phyloP scores from a whole-genome alignment of 2,888 invertebrate genomes.

The Lasioglossum morio region DNA sequence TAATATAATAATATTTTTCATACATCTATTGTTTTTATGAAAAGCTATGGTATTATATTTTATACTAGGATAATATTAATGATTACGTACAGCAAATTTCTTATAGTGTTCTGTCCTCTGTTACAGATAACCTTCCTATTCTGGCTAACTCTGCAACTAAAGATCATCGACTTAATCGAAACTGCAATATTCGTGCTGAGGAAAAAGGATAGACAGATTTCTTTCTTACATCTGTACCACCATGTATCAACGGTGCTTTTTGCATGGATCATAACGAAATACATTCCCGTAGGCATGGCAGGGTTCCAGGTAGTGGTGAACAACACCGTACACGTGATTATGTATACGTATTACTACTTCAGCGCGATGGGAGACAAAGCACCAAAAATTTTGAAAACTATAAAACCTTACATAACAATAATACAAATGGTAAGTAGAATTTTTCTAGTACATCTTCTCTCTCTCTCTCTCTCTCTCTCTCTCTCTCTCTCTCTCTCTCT shows the following conservation, averaged over 20 bases:
- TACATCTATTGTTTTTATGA: too few species aligned
- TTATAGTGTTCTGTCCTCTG: background rate
- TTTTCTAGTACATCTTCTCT: too few species aligned
- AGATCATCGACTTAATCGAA: slow-evolving; percentile 88
- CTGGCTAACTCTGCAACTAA: slow-evolving; percentile 82
- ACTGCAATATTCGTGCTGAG: slow-evolving; percentile 89
- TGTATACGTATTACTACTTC: slow-evolving; percentile 90
- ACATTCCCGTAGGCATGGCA: slow-evolving; percentile 87
- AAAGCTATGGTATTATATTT: too few species aligned
- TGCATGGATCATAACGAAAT: slow-evolving; percentile 87
- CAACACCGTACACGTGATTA: slow-evolving; percentile 88
- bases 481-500: too few species aligned
- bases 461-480: too few species aligned
- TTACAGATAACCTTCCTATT: slow-evolving; percentile 20
- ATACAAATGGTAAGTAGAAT: slow-evolving; percentile 87
- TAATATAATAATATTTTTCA: too few species aligned
- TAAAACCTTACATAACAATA: slow-evolving; percentile 86
- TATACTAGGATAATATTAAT: too few species aligned
- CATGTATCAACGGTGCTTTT: slow-evolving; percentile 88
- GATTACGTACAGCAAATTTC: background rate
- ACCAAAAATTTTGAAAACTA: slow-evolving; percentile 46
- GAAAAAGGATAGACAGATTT: slow-evolving; percentile 89
- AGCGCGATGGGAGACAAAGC: slow-evolving; percentile 85
- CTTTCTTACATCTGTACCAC: slow-evolving; percentile 86
- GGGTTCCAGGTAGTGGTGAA: slow-evolving; percentile 88